These are phyloP conservation scores for Drusus annulatus DNA, from an alignment of 1,140 invertebrate genomes.

Conservation along the genomic window DNA sequence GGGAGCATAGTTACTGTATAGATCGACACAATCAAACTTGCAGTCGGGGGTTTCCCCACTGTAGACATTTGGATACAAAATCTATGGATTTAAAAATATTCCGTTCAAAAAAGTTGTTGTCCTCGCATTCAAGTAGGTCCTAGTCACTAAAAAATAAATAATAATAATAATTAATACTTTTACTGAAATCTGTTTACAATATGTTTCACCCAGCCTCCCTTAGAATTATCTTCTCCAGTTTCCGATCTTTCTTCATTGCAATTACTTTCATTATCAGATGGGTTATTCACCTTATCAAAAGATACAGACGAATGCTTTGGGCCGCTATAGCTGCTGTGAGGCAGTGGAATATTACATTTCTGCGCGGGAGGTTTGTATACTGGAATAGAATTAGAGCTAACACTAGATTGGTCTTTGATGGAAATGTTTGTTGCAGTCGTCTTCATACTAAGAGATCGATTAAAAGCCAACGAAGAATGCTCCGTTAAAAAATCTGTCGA, in stretches of 20 bases:
- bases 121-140: too few species aligned
- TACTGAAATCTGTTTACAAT: conserved; percentile 72
- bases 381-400: conserved; percentile 31
- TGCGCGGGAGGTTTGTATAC: conserved; percentile 13
- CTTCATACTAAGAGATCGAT: conserved; percentile 51
- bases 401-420: conserved; percentile 36
- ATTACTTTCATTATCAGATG: neutral
- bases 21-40: too few species aligned
- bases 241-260: neutral
- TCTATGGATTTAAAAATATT: too few species aligned
- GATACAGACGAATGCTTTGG: neutral
- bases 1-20: too few species aligned
- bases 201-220: conserved; percentile 70
- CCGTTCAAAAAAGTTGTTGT: too few species aligned
- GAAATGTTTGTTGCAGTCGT: conserved; percentile 19
- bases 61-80: too few species aligned
- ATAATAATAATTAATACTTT: neutral
- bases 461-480: conserved; percentile 36
- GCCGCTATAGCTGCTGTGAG: conserved; percentile 12
- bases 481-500: conserved; percentile 35
- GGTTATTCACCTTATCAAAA: conserved; percentile 7
- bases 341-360: conserved; percentile 52
- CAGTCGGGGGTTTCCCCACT: too few species aligned
- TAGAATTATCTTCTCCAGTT: conserved; percentile 61
- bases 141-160: too few species aligned